Base-by-base conservation (phyloP, 2,888 invertebrate species). In the Eledona agricola region DNA sequence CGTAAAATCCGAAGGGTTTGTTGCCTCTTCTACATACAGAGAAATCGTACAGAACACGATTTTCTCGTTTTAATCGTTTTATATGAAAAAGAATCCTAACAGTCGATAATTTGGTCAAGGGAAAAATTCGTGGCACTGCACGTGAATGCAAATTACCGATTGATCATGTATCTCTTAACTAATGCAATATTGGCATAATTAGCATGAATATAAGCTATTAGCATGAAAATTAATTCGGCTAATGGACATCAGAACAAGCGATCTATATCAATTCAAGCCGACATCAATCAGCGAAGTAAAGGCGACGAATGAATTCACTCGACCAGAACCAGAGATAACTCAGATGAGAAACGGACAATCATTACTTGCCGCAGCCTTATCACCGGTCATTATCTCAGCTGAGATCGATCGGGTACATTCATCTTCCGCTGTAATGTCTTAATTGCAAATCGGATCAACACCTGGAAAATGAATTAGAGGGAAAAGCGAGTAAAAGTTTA, bases 251-350 rank as follows among this genome's bases (percentile, higher is more conserved):
- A 40, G 57, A 53, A 55, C 54, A 51, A 40, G 54, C 55, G 62
- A 62, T 62, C 53, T 47, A 55, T 62, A 66, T 66, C 65, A 64
- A 57, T 63, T 54, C 46, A 46, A 19, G 37, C 31, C 29, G 13
- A 55, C 64, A 63, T 66, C 64, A 63, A 66, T 64, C 64, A 64
- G 61, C 10, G 3, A 9, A 29, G 31, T 32, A 26, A 53, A 53
- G 34, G 31, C 37, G 43, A 22, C 40, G 40, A 50, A 53, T 47
- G 50, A 45, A 57, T 50, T 32, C 50, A 54, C 40, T 50, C 53
- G 43, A 19, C 50, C 16, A 54, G 57, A 57, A 57, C 51, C 42
- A 7, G 19, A 43, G 57, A 57, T 57, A 54, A 54, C 42, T 10
- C 29, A 34, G 11, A 52, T 45, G 51, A 55, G 51, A 51, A 55